A percentile compares a stretch with the other conserved stretches of the same genome.
Evolutionary conservation across 2,797 vertebrate genomes (phyloP).

Genomic region (Notoglanidium macrostoma): DNA sequence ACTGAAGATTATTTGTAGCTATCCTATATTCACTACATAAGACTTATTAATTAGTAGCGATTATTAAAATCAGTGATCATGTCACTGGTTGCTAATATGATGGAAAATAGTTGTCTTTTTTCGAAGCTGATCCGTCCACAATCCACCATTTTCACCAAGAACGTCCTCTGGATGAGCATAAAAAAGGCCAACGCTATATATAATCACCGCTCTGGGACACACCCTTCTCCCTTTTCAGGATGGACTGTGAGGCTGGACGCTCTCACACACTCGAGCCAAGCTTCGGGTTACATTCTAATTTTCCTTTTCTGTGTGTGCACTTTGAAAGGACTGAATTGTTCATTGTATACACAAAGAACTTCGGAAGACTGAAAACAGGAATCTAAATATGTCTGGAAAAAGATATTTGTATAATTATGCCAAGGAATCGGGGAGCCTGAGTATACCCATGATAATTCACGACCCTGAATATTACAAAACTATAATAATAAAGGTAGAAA

Average conservation of each 20-base stretch:
- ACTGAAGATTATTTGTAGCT: neutral
- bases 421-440: neutral
- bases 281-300: slow-evolving; percentile 66
- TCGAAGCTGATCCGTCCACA: neutral
- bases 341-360: slow-evolving; percentile 61
- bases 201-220: slow-evolving; percentile 49
- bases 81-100: neutral
- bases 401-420: neutral
- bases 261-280: slow-evolving; percentile 50
- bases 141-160: neutral
- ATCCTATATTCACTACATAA: neutral
- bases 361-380: neutral
- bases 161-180: neutral
- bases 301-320: slow-evolving; percentile 58
- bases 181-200: neutral
- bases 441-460: neutral
- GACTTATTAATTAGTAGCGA: neutral
- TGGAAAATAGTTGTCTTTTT: neutral
- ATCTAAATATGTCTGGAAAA: slow-evolving; percentile 37
- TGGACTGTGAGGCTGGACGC: slow-evolving; percentile 38
- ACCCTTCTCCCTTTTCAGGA: slow-evolving; percentile 60
- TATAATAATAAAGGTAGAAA: neutral
- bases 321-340: slow-evolving; percentile 69
- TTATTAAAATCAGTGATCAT: neutral
- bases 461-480: neutral